Base-by-base conservation (phyloP, 2,888 invertebrate genomes). In the Leptinotarsa peninsularis region DNA sequence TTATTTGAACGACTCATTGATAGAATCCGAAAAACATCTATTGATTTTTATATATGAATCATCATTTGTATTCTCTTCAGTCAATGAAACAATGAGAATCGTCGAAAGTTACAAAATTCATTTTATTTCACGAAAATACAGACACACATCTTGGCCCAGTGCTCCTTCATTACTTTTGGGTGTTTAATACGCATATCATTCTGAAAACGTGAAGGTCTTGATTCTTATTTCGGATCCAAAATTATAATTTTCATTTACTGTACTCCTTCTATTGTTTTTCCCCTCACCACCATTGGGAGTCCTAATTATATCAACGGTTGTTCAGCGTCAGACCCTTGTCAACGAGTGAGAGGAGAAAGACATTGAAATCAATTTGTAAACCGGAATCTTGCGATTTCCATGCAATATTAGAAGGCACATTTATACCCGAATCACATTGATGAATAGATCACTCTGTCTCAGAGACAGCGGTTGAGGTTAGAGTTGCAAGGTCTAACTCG, bases 221-320 rank as follows among this genome's bases (percentile, higher is more conserved):
- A 43, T 43, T 43, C 3, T 43, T 13, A 0, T 43, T 43, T 43
- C 43, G 2, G 3, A 3, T 43, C 3, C 52, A 52, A 17, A n/a
- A 52, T 15, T 5, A 15, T 3, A n/a, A 17, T 15, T 52, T 4
- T 2, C 0, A 17, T 52, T 17, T 52, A 52, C 1, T 14, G 50
- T 52, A 33, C 2, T 18, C 17, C 3, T 56, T 21, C 7, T 23
- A n/a, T 58, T 14, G 21, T 58, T 58, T 14, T 21, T 10, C 18
- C 4, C 0, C 15, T 58, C 13, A 58, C 21, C 58, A 23, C 23
- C 23, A 58, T 58, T 2, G 10, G 17, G n/a, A 2, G n/a, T 3
- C 33, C 63, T 63, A 63, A 63, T 63, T 63, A 43, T 43, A 43
- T 63, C 27, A 63, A 17, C 27, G n/a, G 17, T 43, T 43, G 63